A percentile compares a stretch with the other conserved stretches of the same genome.
Evolutionary conservation across 2,888 invertebrate species (phyloP).

Genomic region (Lepidocyrtoides sp.): DNA sequence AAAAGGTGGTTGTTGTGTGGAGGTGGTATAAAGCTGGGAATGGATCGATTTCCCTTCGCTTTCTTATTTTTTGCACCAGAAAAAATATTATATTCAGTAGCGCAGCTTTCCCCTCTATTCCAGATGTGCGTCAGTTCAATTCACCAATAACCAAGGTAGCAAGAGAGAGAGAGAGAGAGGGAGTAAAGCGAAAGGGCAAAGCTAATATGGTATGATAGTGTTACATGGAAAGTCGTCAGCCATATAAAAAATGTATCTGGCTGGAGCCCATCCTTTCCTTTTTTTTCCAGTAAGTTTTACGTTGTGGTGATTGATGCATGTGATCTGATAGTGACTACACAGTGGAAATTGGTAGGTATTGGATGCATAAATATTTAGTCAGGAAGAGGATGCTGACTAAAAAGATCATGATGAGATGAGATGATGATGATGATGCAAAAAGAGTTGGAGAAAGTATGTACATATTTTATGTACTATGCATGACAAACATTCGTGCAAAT

Average conservation of each 20-base stretch:
- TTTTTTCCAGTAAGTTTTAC: neutral
- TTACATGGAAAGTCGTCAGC: neutral
- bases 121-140: constrained; percentile 8
- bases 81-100: neutral
- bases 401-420: neutral
- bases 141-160: constrained; percentile 19
- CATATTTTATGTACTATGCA: neutral
- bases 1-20: neutral
- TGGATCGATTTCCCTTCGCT: constrained; percentile 38
- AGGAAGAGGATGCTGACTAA: neutral
- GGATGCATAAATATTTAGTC: neutral
- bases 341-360: neutral
- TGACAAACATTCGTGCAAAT: neutral
- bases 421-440: constrained; percentile 27
- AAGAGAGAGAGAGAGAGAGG: neutral
- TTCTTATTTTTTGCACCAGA: neutral
- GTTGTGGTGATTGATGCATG: constrained; percentile 27
- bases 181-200: constrained; percentile 22
- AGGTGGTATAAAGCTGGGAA: neutral
- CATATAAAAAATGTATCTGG: neutral
- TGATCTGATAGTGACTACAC: constrained; percentile 1
- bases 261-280: constrained; percentile 30
- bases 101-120: constrained; percentile 42
- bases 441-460: neutral
- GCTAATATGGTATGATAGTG: neutral